Percentiles rank a stretch among this genome's conserved stretches.
Conservation (phyloP, 2,113 vertebrate species). For the Alligator sinensis region DNA sequence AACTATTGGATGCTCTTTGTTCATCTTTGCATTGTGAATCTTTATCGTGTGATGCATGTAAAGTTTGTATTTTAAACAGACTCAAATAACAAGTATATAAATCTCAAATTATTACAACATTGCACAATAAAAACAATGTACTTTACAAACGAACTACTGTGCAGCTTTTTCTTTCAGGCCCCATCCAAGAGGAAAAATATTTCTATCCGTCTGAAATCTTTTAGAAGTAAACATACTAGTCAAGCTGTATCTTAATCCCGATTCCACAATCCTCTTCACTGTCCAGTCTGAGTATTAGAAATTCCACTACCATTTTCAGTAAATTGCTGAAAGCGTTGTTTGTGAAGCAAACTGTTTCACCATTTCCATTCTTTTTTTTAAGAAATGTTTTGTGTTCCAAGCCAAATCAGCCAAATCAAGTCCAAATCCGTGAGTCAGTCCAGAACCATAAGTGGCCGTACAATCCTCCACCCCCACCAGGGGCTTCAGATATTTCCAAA, state of each 20-base stretch:
- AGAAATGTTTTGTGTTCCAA: no score
- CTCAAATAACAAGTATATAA: background rate
- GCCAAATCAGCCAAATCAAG: no score
- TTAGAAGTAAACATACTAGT: background rate
- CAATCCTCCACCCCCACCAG: no score
- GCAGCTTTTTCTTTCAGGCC: background rate
- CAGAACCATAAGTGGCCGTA: no score
- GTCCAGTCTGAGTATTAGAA: background rate
- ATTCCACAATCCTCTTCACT: background rate
- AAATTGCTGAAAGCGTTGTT: no score
- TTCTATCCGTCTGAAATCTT: background rate
- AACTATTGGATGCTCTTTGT: rapidly evolving
- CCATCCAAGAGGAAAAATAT: background rate
- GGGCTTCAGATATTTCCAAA: no score
- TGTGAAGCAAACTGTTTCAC: no score
- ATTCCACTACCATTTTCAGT: background rate
- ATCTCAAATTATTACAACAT: background rate
- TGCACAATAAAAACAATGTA: background rate
- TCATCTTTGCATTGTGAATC: background rate
- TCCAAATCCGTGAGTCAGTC: no score
- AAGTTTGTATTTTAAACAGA: background rate
- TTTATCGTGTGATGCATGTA: background rate
- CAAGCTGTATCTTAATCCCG: background rate
- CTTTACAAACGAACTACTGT: background rate
- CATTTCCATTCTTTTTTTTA: no score